Evolutionary conservation across 2,888 invertebrate species (phyloP).

Genomic region (Pycnomerus fuliginosus): DNA sequence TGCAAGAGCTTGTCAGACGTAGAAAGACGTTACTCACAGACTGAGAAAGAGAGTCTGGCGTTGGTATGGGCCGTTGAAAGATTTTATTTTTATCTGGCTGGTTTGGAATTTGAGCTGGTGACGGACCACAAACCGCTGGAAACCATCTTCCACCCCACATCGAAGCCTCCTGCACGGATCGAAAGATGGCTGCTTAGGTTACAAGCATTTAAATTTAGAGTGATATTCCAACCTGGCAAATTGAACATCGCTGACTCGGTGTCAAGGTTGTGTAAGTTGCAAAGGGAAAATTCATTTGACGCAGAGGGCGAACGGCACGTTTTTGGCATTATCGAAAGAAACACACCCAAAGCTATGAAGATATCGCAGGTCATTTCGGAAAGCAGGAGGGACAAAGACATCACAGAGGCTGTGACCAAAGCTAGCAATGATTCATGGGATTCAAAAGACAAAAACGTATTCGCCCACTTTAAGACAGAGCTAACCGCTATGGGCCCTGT

Average conservation of each 20-base stretch:
- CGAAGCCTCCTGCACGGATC: neutral
- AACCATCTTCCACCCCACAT: neutral
- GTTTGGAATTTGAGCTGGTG: neutral
- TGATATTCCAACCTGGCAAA: neutral
- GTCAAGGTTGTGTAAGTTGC: neutral
- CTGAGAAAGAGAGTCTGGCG: neutral
- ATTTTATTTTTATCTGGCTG: conserved; percentile 1
- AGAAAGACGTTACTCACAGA: neutral
- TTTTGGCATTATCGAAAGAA: neutral
- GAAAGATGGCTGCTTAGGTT: neutral
- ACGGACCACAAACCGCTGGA: conserved; percentile 1
- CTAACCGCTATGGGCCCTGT: conserved; percentile 27
- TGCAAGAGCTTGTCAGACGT: neutral
- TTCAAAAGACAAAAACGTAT: neutral
- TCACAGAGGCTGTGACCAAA: neutral
- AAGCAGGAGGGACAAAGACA: neutral
- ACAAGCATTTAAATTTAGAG: neutral
- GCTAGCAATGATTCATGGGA: neutral
- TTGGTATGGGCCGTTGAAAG: neutral
- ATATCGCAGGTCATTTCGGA: neutral
- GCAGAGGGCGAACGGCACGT: neutral
- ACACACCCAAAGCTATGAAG: neutral
- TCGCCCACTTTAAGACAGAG: conserved; percentile 18
- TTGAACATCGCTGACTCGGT: neutral
- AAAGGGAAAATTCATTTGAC: neutral